These are phyloP conservation scores for Apis florea DNA, from an alignment of 1,140 invertebrate genomes.

Conservation along the genomic window DNA sequence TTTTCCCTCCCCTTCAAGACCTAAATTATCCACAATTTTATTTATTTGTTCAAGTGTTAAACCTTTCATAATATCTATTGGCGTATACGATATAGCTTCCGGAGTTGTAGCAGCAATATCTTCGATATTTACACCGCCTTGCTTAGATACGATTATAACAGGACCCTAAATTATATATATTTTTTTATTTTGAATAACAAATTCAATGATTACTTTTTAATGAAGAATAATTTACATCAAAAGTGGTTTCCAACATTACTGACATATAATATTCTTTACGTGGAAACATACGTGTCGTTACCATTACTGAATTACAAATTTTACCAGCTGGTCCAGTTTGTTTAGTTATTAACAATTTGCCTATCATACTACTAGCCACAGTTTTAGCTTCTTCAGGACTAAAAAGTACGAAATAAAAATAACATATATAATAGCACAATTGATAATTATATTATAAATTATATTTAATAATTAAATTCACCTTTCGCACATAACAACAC, in stretches of 20 bases:
- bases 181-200: background rate
- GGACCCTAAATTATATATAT: slow-evolving; percentile 87
- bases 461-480: slow-evolving; percentile 80
- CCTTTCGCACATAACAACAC: slow-evolving; percentile 94
- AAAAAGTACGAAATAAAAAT: slow-evolving; percentile 16
- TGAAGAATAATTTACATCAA: slow-evolving; percentile 85
- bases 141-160: slow-evolving; percentile 95
- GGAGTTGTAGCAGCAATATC: slow-evolving; percentile 96
- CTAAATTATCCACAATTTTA: slow-evolving; percentile 88
- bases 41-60: slow-evolving; percentile 88
- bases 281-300: slow-evolving; percentile 96
- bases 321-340: slow-evolving; percentile 96
- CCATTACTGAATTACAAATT: slow-evolving; percentile 97
- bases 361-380: slow-evolving; percentile 93
- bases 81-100: slow-evolving; percentile 93
- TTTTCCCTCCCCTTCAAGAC: slow-evolving; percentile 84
- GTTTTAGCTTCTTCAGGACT: slow-evolving; percentile 93
- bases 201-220: background rate
- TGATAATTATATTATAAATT: background rate
- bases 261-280: slow-evolving; percentile 97
- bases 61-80: slow-evolving; percentile 92
- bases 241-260: slow-evolving; percentile 97
- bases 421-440: background rate
- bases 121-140: slow-evolving; percentile 98
- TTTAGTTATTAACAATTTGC: slow-evolving; percentile 95